Evolutionary conservation across 2,797 vertebrate species (phyloP), one percentile per base, ranked within the genome.

Genomic region (Coccyzus lansbergi): DNA sequence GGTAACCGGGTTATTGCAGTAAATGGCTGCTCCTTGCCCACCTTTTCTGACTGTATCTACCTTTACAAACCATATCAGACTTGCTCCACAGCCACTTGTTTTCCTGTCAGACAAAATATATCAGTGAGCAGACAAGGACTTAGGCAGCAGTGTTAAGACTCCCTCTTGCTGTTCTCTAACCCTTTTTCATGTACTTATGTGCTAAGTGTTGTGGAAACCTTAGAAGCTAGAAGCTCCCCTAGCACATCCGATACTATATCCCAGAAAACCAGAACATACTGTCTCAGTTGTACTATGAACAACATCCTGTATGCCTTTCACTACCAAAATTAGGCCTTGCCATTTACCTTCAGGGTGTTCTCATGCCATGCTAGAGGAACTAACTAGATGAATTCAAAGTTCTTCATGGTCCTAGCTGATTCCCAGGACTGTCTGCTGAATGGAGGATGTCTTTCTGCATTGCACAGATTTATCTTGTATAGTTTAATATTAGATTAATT

Each of bases 21-120:
- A 60, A 60, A 40, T 15, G 21, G 5, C 12, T 65, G 12, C 4
- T 72, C n/a, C 29, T 72, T 48, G 16, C 8, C 14, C 7, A 29
- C 4, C 9, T 76, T 49, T 17, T 60, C 29, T 2, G 0, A 2
- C 21, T 34, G 17, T 8, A 48, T 4, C 7, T 31, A 4, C 19
- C 12, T 44, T 26, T 15, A 49, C 17, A 40, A 83, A 8, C 36
- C 20, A 4, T 15, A 10, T 52, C 40, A 59, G 28, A 17, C 17
- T 58, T 42, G n/a, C 7, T 62, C 4, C 1, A 2, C 26, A n/a
- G 6, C 24, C 19, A 6, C 5, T 8, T 36, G 33, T 72, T 60
- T 64, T 68, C 12, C 46, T 44, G 9, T 62, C 44, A 65, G 31
- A 52, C 6, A 20, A 36, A 59, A 6, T 8, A 5, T 24, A 36